Conservation (phyloP, 2,888 invertebrate species). For the Leptinotarsa peninsularis region DNA sequence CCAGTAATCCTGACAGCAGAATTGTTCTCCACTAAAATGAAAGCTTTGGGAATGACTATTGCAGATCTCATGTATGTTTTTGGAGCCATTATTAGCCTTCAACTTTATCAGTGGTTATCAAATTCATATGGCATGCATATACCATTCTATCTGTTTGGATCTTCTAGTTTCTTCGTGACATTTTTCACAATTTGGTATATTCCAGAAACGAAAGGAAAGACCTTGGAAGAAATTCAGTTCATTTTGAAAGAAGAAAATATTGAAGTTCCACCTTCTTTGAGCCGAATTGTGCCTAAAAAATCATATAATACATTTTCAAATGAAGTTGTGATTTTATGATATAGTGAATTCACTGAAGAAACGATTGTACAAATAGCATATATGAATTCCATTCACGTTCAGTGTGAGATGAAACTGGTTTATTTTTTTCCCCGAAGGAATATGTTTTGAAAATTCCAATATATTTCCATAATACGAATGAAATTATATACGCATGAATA, state of each 20-base stretch:
- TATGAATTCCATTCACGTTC: too few species aligned
- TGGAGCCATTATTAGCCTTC: constrained; percentile 58
- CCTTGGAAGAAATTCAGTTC: constrained; percentile 4
- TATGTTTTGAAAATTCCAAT: too few species aligned
- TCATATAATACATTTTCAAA: constrained; percentile 31
- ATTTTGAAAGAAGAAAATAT: constrained; percentile 38
- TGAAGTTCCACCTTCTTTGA: background rate
- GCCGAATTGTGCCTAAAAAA: constrained; percentile 15
- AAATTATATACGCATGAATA: too few species aligned
- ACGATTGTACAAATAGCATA: background rate
- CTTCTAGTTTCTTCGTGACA: constrained; percentile 49
- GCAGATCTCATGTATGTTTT: constrained; percentile 62
- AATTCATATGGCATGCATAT: constrained; percentile 57
- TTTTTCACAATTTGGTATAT: constrained; percentile 61
- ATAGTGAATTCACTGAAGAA: background rate
- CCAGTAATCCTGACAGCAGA: constrained; percentile 61
- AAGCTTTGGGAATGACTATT: constrained; percentile 63
- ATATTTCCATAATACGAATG: too few species aligned
- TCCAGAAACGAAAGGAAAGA: constrained; percentile 63
- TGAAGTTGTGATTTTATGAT: background rate
- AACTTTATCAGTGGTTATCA: constrained; percentile 58
- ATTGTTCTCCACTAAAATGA: constrained; percentile 63
- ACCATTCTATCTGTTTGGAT: constrained; percentile 60
- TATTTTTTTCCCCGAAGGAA: too few species aligned
- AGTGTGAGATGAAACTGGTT: too few species aligned